Evolutionary conservation across 2,888 invertebrate genomes (phyloP), one percentile per base, ranked within the genome.

Genomic region (Melikaiella ostensackeni): DNA sequence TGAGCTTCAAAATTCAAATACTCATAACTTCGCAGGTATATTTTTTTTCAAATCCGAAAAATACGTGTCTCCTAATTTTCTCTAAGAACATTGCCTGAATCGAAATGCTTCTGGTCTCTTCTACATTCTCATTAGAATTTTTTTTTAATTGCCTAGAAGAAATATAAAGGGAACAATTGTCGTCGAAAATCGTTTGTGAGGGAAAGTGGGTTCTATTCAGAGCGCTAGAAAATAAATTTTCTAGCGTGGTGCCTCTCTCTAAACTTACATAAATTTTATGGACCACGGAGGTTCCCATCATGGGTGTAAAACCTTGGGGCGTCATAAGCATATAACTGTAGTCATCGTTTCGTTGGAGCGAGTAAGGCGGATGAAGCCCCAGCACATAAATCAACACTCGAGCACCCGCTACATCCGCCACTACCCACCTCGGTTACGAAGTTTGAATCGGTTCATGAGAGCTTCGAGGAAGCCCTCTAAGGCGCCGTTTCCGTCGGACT

Each of bases 401-500:
- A 70, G 70, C 70, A 50, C 33, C 50, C 11, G 50, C 33, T 70
- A 70, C 33, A 50, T 70, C 70, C 70, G 70, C 70, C 50, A 70
- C 50, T 30, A 50, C 50, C 50, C 50, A 50, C 70, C 70, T 70
- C 70, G 50, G 70, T 70, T 50, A 70, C 70, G 70, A 70, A 70
- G 30, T 70, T 50, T 55, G 50, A 70, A 70, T 70, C 70, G 70
- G 50, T 50, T 50, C 70, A 50, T 70, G 21, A 70, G 70, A 70
- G 50, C 70, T 70, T 80, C 77, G 63, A 73, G 77, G 73, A 80
- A 77, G 75, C 79, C 78, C 77, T 79, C 50, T 75, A 77, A 79
- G 79, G 79, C 78, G 77, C 76, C 79, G 78, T 79, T 80, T 77
- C 80, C 79, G 80, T 82, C 74, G 74, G 75, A 78, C 77, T 77